Conservation (phyloP, 2,888 invertebrate species). For the Teinopalpus imperialis region DNA sequence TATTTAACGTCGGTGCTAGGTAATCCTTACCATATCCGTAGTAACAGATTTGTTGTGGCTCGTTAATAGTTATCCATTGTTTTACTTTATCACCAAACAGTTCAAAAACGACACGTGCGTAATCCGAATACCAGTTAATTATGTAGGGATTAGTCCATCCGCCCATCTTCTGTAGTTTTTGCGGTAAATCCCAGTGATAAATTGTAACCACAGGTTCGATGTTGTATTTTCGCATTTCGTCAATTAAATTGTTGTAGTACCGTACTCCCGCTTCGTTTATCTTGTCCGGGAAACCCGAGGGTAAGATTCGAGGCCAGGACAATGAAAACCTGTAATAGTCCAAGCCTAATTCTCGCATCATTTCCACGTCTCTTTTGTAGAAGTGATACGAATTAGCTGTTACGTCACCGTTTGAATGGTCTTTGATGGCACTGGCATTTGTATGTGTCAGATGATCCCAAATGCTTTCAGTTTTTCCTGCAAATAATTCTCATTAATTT, state of each 20-base stretch:
- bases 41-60: conserved; percentile 50
- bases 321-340: conserved; percentile 81
- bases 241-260: conserved; percentile 83
- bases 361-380: conserved; percentile 34
- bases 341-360: conserved; percentile 28
- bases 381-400: conserved; percentile 79
- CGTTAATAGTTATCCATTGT: conserved; percentile 77
- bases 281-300: conserved; percentile 76
- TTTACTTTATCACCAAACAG: conserved; percentile 62
- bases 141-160: conserved; percentile 78
- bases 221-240: conserved; percentile 73
- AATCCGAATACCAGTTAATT: conserved; percentile 73
- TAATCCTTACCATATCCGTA: conserved; percentile 36
- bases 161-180: conserved; percentile 66
- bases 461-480: conserved; percentile 80
- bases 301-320: conserved; percentile 82
- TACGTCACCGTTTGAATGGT: conserved; percentile 79
- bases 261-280: conserved; percentile 81
- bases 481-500: no score
- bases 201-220: conserved; percentile 80
- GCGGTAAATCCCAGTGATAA: conserved; percentile 81
- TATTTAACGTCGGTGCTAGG: conserved; percentile 48
- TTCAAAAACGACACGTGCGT: conserved; percentile 63
- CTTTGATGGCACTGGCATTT: conserved; percentile 64
- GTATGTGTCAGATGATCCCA: conserved; percentile 83